Percentiles rank a stretch among this genome's conserved stretches.
These are phyloP conservation scores for Scortum barcoo DNA, from an alignment of 2,113 vertebrate species.

Conservation along the genomic window DNA sequence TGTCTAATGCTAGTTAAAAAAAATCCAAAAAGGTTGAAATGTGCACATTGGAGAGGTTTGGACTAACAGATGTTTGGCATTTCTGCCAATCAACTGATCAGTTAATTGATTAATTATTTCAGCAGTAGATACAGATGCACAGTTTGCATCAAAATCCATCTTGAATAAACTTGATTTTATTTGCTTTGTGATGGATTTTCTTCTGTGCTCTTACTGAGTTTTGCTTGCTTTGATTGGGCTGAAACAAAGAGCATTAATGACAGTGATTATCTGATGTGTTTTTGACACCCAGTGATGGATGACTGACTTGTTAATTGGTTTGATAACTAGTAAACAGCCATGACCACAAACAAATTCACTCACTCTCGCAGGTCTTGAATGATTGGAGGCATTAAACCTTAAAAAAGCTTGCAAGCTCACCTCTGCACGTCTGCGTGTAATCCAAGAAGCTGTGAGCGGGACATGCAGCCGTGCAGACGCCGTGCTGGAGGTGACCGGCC, in stretches of 20 bases:
- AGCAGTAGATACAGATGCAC: neutral
- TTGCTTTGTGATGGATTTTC: neutral
- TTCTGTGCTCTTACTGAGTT: neutral
- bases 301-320: neutral
- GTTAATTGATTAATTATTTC: neutral
- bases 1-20: neutral
- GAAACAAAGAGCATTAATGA: neutral
- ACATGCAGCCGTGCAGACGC: slow-evolving; percentile 87
- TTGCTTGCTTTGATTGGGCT: neutral
- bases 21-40: neutral
- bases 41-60: neutral
- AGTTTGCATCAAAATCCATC: neutral
- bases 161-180: neutral
- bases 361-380: rapidly evolving
- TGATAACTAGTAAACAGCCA: neutral
- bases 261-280: neutral
- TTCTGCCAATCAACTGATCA: neutral
- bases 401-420: slow-evolving; percentile 64
- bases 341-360: neutral
- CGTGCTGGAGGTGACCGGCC: slow-evolving; percentile 47
- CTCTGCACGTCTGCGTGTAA: slow-evolving; percentile 85
- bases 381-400: neutral
- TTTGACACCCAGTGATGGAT: neutral
- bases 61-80: neutral
- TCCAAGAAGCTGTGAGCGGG: slow-evolving; percentile 82